Conservation (phyloP, 2,113 vertebrate genomes). For the Proteles cristata region DNA sequence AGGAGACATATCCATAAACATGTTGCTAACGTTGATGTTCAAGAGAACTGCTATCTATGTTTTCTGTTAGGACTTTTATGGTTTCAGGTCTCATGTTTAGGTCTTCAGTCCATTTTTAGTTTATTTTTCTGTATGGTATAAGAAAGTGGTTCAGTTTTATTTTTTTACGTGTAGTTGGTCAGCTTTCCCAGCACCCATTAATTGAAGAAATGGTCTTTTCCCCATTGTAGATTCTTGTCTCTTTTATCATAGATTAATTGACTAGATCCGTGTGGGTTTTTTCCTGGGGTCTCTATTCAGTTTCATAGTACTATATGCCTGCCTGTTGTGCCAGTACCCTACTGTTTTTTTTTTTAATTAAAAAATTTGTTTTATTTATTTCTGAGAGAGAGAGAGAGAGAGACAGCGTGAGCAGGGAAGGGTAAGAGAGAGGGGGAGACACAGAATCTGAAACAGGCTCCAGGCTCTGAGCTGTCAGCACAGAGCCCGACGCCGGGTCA, state of each 20-base stretch:
- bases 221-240: not conserved
- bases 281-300: not conserved
- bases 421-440: too few relatives aligned
- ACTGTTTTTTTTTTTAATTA: not conserved
- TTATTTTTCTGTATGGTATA: not conserved
- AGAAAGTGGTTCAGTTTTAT: not conserved
- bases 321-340: not conserved
- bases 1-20: not conserved
- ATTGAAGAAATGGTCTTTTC: not conserved
- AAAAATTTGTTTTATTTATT: too few relatives aligned
- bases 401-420: too few relatives aligned
- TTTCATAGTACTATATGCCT: not conserved
- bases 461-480: too few relatives aligned
- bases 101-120: not conserved
- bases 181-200: not conserved
- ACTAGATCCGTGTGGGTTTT: not conserved
- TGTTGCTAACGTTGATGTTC: not conserved
- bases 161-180: not conserved
- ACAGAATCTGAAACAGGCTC: too few relatives aligned
- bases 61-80: not conserved
- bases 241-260: not conserved
- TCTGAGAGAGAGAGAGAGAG: too few relatives aligned
- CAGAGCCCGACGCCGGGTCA: too few relatives aligned
- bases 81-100: not conserved
- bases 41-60: not conserved